Evolutionary conservation across 2,797 vertebrate species (phyloP).

Genomic region (Cyclopterus lumpus): DNA sequence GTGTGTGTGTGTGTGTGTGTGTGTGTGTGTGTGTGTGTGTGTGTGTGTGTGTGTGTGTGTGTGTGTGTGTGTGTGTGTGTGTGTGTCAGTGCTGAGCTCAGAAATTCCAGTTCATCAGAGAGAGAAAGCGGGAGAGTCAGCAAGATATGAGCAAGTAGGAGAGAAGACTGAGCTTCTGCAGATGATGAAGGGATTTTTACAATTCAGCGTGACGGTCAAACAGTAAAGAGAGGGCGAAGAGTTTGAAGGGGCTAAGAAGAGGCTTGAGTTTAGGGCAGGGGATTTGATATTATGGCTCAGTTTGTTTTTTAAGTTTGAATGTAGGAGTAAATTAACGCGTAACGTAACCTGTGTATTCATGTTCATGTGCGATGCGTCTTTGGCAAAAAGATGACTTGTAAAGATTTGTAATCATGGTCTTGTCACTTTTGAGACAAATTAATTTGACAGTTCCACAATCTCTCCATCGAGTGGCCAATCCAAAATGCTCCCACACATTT

Average conservation of each 20-base stretch:
- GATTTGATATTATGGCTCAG: background rate
- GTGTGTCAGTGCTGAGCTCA: slow-evolving; percentile 84
- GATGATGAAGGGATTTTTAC: slow-evolving; percentile 12
- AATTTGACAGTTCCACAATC: background rate
- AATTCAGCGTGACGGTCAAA: slow-evolving; percentile 6
- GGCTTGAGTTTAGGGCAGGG: background rate
- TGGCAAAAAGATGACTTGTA: background rate
- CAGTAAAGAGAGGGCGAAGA: background rate
- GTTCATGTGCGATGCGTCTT: background rate
- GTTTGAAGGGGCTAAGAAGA: background rate
- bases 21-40: slow-evolving; percentile 61
- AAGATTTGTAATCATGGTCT: background rate
- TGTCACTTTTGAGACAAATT: background rate
- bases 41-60: slow-evolving; percentile 64
- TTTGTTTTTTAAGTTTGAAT: background rate
- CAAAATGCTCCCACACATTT: background rate
- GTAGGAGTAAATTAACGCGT: background rate
- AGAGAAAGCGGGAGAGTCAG: slow-evolving; percentile 58
- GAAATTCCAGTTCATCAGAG: slow-evolving; percentile 79
- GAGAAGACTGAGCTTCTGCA: slow-evolving; percentile 56
- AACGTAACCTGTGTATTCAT: background rate
- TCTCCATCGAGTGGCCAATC: background rate
- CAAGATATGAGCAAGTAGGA: slow-evolving; percentile 64
- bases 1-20: slow-evolving; percentile 53
- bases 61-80: slow-evolving; percentile 53